Conservation (phyloP, 2,113 vertebrate genomes). For the Sturnus vulgaris region DNA sequence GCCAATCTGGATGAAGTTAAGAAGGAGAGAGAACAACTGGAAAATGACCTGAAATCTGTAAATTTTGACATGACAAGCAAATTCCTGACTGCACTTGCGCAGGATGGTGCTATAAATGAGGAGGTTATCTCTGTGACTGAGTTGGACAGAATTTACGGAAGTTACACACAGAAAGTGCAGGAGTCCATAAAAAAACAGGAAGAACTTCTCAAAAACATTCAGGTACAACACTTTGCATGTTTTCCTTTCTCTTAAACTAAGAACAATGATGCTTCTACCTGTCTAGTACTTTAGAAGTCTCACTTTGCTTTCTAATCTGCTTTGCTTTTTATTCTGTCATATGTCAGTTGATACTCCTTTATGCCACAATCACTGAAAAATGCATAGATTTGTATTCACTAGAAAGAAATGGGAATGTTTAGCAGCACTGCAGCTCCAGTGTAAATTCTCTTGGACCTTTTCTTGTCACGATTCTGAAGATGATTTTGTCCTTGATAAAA, state of each 20-base stretch:
- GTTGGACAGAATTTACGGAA: conserved; percentile 87
- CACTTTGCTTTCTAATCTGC: not conserved
- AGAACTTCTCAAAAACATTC: conserved; percentile 85
- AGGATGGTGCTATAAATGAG: conserved; percentile 93
- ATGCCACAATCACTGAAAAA: not conserved
- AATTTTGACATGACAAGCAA: conserved; percentile 92
- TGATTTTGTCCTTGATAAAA: not conserved
- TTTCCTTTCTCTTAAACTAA: not conserved
- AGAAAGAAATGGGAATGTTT: not conserved
- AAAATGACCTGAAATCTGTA: conserved; percentile 88
- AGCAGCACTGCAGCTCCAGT: not conserved
- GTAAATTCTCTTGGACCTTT: not conserved
- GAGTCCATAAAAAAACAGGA: conserved; percentile 88
- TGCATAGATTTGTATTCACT: not conserved
- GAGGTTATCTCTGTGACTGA: conserved; percentile 87
- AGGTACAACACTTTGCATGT: conserved; percentile 47
- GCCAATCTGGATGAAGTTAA: conserved; percentile 86
- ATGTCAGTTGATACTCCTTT: not conserved
- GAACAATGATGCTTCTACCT: not conserved
- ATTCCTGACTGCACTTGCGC: conserved; percentile 89
- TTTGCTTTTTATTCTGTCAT: not conserved
- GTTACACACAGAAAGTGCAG: conserved; percentile 86
- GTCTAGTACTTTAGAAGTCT: not conserved
- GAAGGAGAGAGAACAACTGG: conserved; percentile 87
- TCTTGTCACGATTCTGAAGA: not conserved